Conservation (phyloP, 2,888 invertebrate genomes). For the Abrostola tripartita region DNA sequence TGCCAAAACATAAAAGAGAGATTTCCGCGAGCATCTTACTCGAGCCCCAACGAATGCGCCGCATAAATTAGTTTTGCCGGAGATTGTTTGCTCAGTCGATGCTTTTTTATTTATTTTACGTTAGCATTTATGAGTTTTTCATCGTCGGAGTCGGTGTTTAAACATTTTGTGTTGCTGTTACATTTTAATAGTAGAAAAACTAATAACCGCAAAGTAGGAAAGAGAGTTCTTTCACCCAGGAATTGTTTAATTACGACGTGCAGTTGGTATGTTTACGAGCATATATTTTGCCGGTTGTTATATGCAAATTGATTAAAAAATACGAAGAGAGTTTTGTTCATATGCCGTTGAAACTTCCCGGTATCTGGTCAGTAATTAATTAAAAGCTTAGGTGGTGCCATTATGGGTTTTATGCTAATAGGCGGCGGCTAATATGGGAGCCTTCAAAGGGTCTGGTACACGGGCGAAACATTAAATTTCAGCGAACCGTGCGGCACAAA, state of each 20-base stretch:
- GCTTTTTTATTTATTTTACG: slow-evolving; percentile 76
- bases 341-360: slow-evolving; percentile 67
- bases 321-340: slow-evolving; percentile 60
- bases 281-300: slow-evolving; percentile 57
- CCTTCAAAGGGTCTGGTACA: slow-evolving; percentile 78
- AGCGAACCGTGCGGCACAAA: slow-evolving; percentile 70
- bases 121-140: slow-evolving; percentile 84
- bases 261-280: slow-evolving; percentile 33
- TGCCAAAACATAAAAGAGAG: slow-evolving; percentile 85
- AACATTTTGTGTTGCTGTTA: slow-evolving; percentile 54
- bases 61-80: slow-evolving; percentile 87
- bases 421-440: slow-evolving; percentile 78
- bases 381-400: slow-evolving; percentile 81
- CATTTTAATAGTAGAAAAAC: slow-evolving; percentile 54
- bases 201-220: slow-evolving; percentile 37
- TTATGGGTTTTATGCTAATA: slow-evolving; percentile 86
- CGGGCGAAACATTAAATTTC: slow-evolving; percentile 79
- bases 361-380: slow-evolving; percentile 82
- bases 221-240: slow-evolving; percentile 45
- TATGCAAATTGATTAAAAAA: slow-evolving; percentile 73
- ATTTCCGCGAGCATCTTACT: slow-evolving; percentile 74
- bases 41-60: slow-evolving; percentile 73
- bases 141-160: slow-evolving; percentile 54
- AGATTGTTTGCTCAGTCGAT: slow-evolving; percentile 83
- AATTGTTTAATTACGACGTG: slow-evolving; percentile 64